Base-by-base conservation (phyloP, 2,113 vertebrate species). In the Rhea americana region DNA sequence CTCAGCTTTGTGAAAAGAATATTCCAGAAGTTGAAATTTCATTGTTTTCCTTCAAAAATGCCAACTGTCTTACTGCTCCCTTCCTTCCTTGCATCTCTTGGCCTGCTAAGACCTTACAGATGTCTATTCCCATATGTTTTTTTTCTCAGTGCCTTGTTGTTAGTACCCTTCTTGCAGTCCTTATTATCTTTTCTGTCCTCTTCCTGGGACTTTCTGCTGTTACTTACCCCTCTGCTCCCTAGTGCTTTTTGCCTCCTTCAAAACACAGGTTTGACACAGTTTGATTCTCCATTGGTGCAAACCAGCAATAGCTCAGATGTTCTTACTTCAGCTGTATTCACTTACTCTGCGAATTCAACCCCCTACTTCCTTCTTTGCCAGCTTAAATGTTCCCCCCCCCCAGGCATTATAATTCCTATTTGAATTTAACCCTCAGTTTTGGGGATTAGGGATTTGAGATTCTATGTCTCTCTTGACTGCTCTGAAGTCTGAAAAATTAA, bases 241-340 rank as follows among this genome's bases (percentile, higher is more conserved):
- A 10, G 16, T 88, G 37, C 41, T 80, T 2, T 37, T 37, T 15
- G 2, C n/a, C 47, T 30, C 58, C 68, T 73, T 93, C 72, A 58
- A 90, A 94, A 78, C 68, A 63, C 37, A 21, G 63, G 63, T 12
- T 37, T 30, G 79, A 45, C 66, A 51, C 41, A 85, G 45, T 56
- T 82, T 83, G 63, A 45, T 83, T 47, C 6, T 80, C 63, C 13
- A 1, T 16, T 67, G 75, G 8, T 63, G 68, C 55, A 74, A 81
- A 80, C 9, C 51, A 79, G 20, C 26, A 43, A 77, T 83, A 87
- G 15, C 16, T 83, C 37, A 86, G 59, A 47, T 82, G 82, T 66
- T 85, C 82, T 94, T 87, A 83, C 56, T 90, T 88, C 58, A 86
- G 63, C 61, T 86, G 9, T 73, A 72, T 61, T 65, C 81, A 6